Conservation (phyloP, 2,113 vertebrate species). For the Sinocyclocheilus rhinocerous region DNA sequence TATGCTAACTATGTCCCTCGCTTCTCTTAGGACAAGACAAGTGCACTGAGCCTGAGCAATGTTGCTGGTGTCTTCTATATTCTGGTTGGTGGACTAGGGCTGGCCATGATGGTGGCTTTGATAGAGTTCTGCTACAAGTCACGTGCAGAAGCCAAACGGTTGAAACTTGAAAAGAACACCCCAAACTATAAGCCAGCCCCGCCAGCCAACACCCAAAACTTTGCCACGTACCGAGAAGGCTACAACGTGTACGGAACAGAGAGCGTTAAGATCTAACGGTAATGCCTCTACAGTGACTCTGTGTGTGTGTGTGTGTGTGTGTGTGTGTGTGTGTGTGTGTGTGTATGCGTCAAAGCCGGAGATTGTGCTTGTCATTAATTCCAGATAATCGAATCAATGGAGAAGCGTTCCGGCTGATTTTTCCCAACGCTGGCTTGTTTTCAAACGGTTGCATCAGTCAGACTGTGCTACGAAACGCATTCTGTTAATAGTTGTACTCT, state of each 20-base stretch:
- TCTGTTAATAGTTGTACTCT: constrained; percentile 28
- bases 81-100: constrained; percentile 97
- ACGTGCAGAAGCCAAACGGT: constrained; percentile 97
- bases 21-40: constrained; percentile 99
- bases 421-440: not conserved
- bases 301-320: not conserved
- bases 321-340: too few species aligned
- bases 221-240: constrained; percentile 99
- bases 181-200: constrained; percentile 99
- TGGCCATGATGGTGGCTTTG: constrained; percentile 99
- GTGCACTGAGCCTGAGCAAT: constrained; percentile 99
- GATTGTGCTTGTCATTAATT: constrained; percentile 1
- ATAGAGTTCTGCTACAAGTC: constrained; percentile 99
- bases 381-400: not conserved
- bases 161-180: constrained; percentile 98
- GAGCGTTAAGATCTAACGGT: constrained; percentile 99
- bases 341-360: not conserved
- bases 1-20: constrained; percentile 81
- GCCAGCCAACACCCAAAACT: constrained; percentile 98
- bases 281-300: constrained; percentile 60
- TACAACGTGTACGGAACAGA: constrained; percentile 99
- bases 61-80: constrained; percentile 99
- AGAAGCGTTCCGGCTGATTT: not conserved
- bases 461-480: not conserved
- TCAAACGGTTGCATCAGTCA: constrained; percentile 34